A percentile compares a stretch with the other conserved stretches of the same genome.
Evolutionary conservation across 1,140 invertebrate species (phyloP).

Genomic region (Pseudobourletiella spinata): DNA sequence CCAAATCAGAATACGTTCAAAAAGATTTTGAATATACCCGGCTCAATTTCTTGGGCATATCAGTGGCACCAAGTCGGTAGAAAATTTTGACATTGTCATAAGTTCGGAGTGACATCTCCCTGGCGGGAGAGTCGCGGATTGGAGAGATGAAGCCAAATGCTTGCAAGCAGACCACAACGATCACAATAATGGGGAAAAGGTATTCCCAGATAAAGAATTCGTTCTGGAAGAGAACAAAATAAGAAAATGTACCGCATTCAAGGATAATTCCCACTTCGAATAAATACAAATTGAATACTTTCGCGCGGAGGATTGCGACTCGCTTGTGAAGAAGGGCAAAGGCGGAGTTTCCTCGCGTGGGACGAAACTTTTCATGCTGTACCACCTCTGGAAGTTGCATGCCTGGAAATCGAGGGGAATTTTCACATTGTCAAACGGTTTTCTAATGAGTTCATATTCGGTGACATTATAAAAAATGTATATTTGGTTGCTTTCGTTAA

Average conservation of each 20-base stretch:
- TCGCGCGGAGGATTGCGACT: background rate
- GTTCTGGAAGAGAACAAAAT: background rate
- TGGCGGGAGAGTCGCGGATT: background rate
- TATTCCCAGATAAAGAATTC: constrained; percentile 14
- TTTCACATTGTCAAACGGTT: background rate
- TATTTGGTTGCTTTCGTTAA: too few relatives aligned
- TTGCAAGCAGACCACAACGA: constrained; percentile 10
- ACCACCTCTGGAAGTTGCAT: too few relatives aligned
- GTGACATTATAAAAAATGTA: too few relatives aligned
- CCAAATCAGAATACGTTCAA: too few relatives aligned
- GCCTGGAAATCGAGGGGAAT: too few relatives aligned
- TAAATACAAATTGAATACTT: background rate
- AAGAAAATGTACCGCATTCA: too few relatives aligned
- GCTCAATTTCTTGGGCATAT: background rate
- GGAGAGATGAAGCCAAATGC: background rate
- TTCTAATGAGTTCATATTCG: background rate
- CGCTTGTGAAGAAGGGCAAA: constrained; percentile 4
- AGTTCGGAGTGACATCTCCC: background rate
- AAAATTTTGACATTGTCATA: background rate
- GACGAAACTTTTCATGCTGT: constrained; percentile 2
- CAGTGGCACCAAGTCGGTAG: constrained; percentile 2
- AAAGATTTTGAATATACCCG: background rate
- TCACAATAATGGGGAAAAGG: constrained; percentile 8
- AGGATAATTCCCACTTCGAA: too few relatives aligned
- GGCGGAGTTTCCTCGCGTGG: background rate